These are phyloP conservation scores for Momotus momota DNA, from an alignment of 2,797 vertebrate species.

Conservation along the genomic window DNA sequence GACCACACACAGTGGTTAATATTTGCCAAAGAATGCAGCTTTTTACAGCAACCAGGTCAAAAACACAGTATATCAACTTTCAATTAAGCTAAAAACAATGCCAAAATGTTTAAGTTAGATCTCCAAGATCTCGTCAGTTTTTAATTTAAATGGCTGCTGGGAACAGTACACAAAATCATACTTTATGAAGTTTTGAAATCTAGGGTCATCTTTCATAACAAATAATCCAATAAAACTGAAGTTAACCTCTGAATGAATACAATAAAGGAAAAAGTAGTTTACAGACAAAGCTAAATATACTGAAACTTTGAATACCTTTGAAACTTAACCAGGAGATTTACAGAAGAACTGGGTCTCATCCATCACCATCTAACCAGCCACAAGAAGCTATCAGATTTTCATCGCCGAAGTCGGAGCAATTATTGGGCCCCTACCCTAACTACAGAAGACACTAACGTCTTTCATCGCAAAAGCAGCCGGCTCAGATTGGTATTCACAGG, in stretches of 20 bases:
- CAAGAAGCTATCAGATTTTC: neutral
- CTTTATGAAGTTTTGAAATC: conserved; percentile 65
- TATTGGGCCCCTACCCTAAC: neutral
- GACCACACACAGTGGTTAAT: conserved; percentile 79
- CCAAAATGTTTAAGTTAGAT: conserved; percentile 68
- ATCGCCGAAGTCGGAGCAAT: neutral
- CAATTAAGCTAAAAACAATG: conserved; percentile 75
- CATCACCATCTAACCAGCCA: neutral
- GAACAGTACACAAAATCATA: conserved; percentile 73
- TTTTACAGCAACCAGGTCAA: conserved; percentile 76
- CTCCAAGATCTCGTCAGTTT: conserved; percentile 57
- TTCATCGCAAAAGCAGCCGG: conserved; percentile 1
- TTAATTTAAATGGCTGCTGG: conserved; percentile 69
- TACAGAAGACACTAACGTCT: neutral
- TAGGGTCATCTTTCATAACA: conserved; percentile 55
- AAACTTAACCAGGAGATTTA: neutral
- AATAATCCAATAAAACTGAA: conserved; percentile 59
- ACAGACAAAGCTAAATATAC: neutral
- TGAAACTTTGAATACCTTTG: neutral
- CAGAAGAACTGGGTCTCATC: neutral
- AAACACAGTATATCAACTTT: conserved; percentile 75
- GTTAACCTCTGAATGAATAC: conserved; percentile 31
- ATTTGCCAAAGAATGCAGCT: conserved; percentile 77
- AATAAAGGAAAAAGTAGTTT: conserved; percentile 5
- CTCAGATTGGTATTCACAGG: neutral